Conservation (phyloP, 2,113 vertebrate species). For the Oreochromis spilurus region DNA sequence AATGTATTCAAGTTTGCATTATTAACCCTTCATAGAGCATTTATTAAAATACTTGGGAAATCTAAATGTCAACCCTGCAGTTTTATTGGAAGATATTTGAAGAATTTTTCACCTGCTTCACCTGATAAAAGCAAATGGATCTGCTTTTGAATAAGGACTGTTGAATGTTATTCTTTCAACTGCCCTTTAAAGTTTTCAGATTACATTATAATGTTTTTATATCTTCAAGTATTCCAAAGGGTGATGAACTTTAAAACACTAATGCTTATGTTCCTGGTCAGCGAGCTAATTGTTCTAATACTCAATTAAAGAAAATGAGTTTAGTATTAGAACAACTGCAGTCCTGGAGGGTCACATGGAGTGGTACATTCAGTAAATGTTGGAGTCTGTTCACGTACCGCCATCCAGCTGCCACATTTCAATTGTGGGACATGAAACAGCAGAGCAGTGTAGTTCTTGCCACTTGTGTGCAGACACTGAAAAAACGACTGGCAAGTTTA, state of each 20-base stretch:
- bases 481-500: neutral
- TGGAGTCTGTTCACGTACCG: neutral
- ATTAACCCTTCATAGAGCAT: neutral
- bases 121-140: neutral
- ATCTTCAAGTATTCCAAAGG: neutral
- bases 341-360: neutral
- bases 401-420: neutral
- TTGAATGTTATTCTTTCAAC: neutral
- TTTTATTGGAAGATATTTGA: neutral
- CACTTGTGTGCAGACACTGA: neutral
- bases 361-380: neutral
- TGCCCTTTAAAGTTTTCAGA: neutral
- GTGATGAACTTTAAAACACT: neutral
- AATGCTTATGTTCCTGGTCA: neutral
- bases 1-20: neutral
- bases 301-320: fast-evolving
- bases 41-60: neutral
- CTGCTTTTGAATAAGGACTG: neutral
- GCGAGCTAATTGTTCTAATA: neutral
- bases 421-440: neutral
- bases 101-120: fast-evolving
- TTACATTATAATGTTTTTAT: neutral
- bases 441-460: neutral
- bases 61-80: neutral
- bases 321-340: neutral